Base-by-base conservation (phyloP, 1,140 invertebrate genomes). In the Lasioglossum baleicum region DNA sequence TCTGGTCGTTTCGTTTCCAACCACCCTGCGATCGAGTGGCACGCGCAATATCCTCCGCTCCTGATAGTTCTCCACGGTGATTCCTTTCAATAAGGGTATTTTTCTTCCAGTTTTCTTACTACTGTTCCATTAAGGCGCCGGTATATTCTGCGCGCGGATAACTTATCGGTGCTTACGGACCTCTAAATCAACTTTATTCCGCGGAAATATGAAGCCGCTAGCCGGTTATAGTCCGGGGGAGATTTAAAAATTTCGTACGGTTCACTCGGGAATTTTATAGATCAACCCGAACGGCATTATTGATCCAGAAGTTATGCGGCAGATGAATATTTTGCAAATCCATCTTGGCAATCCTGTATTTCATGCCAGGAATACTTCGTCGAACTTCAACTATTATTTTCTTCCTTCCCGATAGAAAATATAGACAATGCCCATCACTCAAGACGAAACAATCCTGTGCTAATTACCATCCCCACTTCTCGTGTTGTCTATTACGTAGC, bases 81-180 rank as follows among this genome's bases (percentile, higher is more conserved):
- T 81, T 75, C 31, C 73, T 81, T 76, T 65, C 79, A 72, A 82
- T 82, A 79, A 82, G 51, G 75, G 31, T 65, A 72, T 82, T 77
- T 81, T 66, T 68, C 75, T 82, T 82, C 56, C 68, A 82, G 58
- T 78, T 48, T 82, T 82, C 68, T 71, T 82, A 67, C 56, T 74
- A 51, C 65, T 48, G 40, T 66, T 68, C 72, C 63, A 67, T 80
- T 75, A 68, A 80, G 70, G 71, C 48, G 77, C 17, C 15, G 20
- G 63, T 48, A 31, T 67, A 68, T 74, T 75, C 67, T 75, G 26
- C 31, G 26, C 78, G 56, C 67, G 64, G 71, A 75, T 2, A 73
- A 70, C 76, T 73, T 79, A 73, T 73, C 22, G 76, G 48, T 56
- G 65, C 61, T 79, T 73, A 79, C 35, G 26, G 64, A 64, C 40